phyloP scores from a whole-genome alignment of 2,797 vertebrate species.

The Luscinia megarhynchos region DNA sequence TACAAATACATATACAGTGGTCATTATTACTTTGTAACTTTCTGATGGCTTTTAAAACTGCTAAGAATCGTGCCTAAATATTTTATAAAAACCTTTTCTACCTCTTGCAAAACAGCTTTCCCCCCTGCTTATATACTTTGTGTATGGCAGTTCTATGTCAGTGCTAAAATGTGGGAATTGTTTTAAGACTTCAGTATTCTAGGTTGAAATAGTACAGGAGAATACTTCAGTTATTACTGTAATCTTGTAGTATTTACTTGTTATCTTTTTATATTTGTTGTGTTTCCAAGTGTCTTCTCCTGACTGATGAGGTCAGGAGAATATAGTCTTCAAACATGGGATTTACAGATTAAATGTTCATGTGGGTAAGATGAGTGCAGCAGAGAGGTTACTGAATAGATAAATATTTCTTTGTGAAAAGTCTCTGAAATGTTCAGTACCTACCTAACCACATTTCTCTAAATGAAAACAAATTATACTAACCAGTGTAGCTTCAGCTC shows the following conservation, averaged over 20 bases:
- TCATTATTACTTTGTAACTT: constrained; percentile 56
- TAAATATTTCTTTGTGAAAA: not conserved
- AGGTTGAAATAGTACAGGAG: not conserved
- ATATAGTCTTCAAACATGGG: not conserved
- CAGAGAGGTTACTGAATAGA: not conserved
- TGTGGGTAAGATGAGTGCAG: not conserved
- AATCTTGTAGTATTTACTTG: not conserved
- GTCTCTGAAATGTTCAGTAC: not conserved
- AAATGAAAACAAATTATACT: not conserved
- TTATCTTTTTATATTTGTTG: not conserved
- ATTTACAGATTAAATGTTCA: not conserved
- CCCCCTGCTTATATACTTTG: not conserved
- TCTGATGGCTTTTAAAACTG: constrained; percentile 33
- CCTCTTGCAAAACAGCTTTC: constrained; percentile 48
- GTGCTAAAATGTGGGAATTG: not conserved
- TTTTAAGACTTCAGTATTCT: not conserved
- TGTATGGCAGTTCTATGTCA: constrained; percentile 7
- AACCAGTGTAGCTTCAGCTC: not conserved
- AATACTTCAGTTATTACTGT: constrained; percentile 9
- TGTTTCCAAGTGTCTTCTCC: not conserved
- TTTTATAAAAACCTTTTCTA: constrained; percentile 64
- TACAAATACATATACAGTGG: constrained; percentile 29
- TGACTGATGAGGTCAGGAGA: not conserved
- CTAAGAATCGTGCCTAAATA: constrained; percentile 51
- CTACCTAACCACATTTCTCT: not conserved